A percentile compares a stretch with the other conserved stretches of the same genome.
Evolutionary conservation across 2,113 vertebrate species (phyloP).

Genomic region (Phrynosoma blainvillii): DNA sequence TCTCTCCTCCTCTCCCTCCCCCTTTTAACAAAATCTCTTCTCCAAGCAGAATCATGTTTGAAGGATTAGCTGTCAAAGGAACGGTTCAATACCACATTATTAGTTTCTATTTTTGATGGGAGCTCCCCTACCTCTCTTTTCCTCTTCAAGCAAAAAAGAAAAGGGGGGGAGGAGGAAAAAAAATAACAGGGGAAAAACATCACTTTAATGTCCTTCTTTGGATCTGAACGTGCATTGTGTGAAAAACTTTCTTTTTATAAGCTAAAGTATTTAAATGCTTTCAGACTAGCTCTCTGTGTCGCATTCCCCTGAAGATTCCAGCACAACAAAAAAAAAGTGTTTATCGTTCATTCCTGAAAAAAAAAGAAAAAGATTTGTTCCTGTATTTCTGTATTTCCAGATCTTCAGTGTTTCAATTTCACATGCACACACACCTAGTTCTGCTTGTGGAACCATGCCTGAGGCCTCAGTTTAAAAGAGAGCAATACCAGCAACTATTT

Average conservation of each 20-base stretch:
- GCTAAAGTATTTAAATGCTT: slow-evolving; percentile 59
- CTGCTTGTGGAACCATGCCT: slow-evolving; percentile 40
- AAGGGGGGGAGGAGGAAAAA: neutral
- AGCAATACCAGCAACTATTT: accelerated
- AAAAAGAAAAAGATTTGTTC: slow-evolving; percentile 56
- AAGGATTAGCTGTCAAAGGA: slow-evolving; percentile 17
- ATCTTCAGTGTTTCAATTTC: slow-evolving; percentile 58
- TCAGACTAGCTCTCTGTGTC: slow-evolving; percentile 54
- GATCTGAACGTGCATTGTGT: slow-evolving; percentile 46
- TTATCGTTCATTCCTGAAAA: slow-evolving; percentile 40
- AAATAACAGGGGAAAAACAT: neutral
- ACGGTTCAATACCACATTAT: slow-evolving; percentile 38
- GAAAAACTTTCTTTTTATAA: slow-evolving; percentile 32
- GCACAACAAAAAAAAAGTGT: slow-evolving; percentile 52
- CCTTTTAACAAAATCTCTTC: neutral
- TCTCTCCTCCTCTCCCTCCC: neutral
- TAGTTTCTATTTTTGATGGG: slow-evolving; percentile 47
- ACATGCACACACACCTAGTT: slow-evolving; percentile 51
- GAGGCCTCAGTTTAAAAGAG: slow-evolving; percentile 38
- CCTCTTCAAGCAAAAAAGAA: neutral
- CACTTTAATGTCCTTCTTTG: slow-evolving; percentile 57
- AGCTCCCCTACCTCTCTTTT: slow-evolving; percentile 34
- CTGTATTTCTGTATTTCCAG: slow-evolving; percentile 54
- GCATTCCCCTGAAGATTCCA: slow-evolving; percentile 63
- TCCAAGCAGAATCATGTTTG: neutral